These are phyloP conservation scores for Eueremaeus valkanovi DNA, from an alignment of 2,888 invertebrate genomes.

Conservation along the genomic window DNA sequence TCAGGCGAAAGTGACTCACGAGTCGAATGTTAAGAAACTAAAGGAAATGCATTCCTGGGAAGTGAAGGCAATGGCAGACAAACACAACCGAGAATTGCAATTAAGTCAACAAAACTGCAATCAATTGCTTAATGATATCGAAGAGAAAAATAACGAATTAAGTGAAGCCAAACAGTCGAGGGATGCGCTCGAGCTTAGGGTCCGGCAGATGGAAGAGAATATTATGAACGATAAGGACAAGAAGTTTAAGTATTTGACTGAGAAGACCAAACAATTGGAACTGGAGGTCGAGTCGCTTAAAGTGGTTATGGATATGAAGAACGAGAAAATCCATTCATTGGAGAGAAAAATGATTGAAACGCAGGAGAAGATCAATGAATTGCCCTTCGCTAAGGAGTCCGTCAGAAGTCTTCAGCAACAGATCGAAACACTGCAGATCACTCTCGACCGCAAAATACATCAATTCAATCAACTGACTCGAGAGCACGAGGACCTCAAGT, in stretches of 20 bases:
- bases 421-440: neutral
- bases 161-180: neutral
- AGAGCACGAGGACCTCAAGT: constrained; percentile 13
- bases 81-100: neutral
- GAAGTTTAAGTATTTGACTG: constrained; percentile 32
- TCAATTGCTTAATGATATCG: constrained; percentile 5
- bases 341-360: constrained; percentile 32
- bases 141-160: constrained; percentile 10
- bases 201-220: neutral
- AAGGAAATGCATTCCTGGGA: constrained; percentile 19
- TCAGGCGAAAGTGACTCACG: constrained; percentile 11
- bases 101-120: constrained; percentile 14
- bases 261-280: constrained; percentile 25
- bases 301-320: constrained; percentile 32
- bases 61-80: constrained; percentile 5
- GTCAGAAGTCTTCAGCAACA: constrained; percentile 21
- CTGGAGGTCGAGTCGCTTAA: constrained; percentile 19
- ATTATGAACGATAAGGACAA: constrained; percentile 33
- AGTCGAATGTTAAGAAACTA: neutral
- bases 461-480: constrained; percentile 15
- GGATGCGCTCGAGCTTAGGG: neutral
- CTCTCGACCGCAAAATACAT: constrained; percentile 25
- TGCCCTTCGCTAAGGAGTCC: constrained; percentile 6
- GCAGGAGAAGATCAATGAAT: constrained; percentile 23
- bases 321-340: constrained; percentile 21